These are phyloP conservation scores for Coregonus suidteri DNA, from an alignment of 2,797 vertebrate species.

Conservation along the genomic window DNA sequence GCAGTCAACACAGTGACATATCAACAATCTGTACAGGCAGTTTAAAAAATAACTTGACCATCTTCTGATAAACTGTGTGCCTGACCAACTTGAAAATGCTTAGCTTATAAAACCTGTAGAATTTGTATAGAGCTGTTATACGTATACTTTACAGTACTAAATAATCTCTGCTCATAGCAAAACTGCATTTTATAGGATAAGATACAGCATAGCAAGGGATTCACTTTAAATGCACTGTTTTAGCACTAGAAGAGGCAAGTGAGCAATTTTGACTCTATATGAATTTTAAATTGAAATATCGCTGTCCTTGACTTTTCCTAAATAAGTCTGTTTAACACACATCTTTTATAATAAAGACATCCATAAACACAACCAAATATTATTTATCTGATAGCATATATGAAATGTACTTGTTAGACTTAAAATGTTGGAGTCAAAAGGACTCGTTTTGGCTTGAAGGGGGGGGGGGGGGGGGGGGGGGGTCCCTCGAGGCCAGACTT, in stretches of 20 bases:
- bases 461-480: no score
- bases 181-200: constrained; percentile 37
- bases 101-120: constrained; percentile 32
- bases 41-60: neutral
- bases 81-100: constrained; percentile 37
- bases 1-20: constrained; percentile 26
- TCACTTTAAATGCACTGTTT: constrained; percentile 3
- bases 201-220: constrained; percentile 29
- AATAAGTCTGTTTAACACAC: no score
- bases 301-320: no score
- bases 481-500: no score
- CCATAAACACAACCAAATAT: no score
- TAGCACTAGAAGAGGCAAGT: neutral
- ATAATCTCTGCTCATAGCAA: constrained; percentile 23
- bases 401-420: no score
- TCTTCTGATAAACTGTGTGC: constrained; percentile 24
- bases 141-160: constrained; percentile 13
- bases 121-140: constrained; percentile 18
- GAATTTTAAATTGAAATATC: no score
- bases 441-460: no score
- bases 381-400: no score
- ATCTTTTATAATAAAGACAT: no score
- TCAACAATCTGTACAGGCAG: constrained; percentile 28
- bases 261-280: no score
- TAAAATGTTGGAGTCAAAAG: no score